These are phyloP conservation scores for Oreortyx pictus DNA, from an alignment of 2,797 vertebrate species.

Conservation along the genomic window DNA sequence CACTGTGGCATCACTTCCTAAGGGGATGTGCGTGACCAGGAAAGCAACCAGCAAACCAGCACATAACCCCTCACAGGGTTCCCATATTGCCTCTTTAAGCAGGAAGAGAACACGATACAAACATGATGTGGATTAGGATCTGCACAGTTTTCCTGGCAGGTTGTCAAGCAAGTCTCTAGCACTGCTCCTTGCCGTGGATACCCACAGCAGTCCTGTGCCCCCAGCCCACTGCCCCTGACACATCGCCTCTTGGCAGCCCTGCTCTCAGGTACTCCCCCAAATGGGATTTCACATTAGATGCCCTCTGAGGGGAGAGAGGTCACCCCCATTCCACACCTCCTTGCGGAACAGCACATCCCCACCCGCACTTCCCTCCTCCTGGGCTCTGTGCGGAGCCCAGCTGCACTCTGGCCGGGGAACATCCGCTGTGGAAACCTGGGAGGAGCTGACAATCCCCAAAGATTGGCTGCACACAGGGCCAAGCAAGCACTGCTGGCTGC, in stretches of 20 bases:
- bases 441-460: slow-evolving; percentile 79
- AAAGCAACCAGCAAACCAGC: slow-evolving; percentile 39
- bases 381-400: slow-evolving; percentile 88
- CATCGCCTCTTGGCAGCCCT: background rate
- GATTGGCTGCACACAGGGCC: slow-evolving; percentile 73
- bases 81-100: slow-evolving; percentile 61
- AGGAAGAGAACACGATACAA: slow-evolving; percentile 54
- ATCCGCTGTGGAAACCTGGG: slow-evolving; percentile 86
- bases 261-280: background rate
- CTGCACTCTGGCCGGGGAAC: slow-evolving; percentile 90
- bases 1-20: slow-evolving; percentile 36
- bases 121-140: slow-evolving; percentile 51
- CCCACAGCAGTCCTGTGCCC: slow-evolving; percentile 22
- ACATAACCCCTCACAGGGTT: slow-evolving; percentile 57
- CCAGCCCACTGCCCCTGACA: background rate
- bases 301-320: background rate
- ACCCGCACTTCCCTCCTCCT: slow-evolving; percentile 58
- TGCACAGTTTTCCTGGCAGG: slow-evolving; percentile 56
- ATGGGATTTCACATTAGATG: background rate
- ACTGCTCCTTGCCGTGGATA: slow-evolving; percentile 30
- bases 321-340: background rate
- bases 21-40: background rate
- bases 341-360: background rate
- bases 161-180: slow-evolving; percentile 41
- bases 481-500: slow-evolving; percentile 74